These are phyloP conservation scores for Podarcis raffonei DNA, from an alignment of 2,113 vertebrate genomes.

Conservation along the genomic window DNA sequence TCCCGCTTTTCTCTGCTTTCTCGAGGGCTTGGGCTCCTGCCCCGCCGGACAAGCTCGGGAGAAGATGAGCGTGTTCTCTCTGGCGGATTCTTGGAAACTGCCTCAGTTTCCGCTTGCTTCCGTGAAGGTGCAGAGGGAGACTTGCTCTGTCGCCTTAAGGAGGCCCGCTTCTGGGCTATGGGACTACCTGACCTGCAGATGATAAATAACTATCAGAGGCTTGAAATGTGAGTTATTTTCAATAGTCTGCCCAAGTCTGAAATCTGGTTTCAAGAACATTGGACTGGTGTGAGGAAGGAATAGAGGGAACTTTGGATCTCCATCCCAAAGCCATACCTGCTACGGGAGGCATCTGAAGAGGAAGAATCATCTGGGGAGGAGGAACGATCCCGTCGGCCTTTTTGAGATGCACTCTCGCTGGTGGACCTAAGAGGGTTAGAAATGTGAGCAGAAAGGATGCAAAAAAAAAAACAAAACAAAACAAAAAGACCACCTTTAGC, in stretches of 20 bases:
- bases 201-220: not conserved
- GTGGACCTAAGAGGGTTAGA: conserved; percentile 61
- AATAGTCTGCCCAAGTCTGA: not conserved
- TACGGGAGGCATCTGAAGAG: conserved; percentile 67
- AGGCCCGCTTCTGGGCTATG: conserved; percentile 4
- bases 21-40: conserved; percentile 18
- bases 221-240: not conserved
- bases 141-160: conserved; percentile 8
- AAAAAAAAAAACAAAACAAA: too few relatives aligned
- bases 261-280: not conserved
- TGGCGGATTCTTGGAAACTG: not conserved
- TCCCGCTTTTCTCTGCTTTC: conserved; percentile 23
- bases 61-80: conserved; percentile 23
- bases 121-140: not conserved
- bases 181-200: conserved; percentile 23
- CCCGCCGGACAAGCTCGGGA: conserved; percentile 6
- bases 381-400: conserved; percentile 67
- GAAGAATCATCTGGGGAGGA: conserved; percentile 71
- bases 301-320: conserved; percentile 21
- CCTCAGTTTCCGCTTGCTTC: conserved; percentile 3
- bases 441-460: not conserved
- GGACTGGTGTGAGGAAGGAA: too few relatives aligned
- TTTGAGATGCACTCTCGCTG: conserved; percentile 68
- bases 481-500: not conserved
- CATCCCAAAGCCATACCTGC: conserved; percentile 66